phyloP scores from a whole-genome alignment of 2,888 invertebrate species.

The Melinaea menophilus region DNA sequence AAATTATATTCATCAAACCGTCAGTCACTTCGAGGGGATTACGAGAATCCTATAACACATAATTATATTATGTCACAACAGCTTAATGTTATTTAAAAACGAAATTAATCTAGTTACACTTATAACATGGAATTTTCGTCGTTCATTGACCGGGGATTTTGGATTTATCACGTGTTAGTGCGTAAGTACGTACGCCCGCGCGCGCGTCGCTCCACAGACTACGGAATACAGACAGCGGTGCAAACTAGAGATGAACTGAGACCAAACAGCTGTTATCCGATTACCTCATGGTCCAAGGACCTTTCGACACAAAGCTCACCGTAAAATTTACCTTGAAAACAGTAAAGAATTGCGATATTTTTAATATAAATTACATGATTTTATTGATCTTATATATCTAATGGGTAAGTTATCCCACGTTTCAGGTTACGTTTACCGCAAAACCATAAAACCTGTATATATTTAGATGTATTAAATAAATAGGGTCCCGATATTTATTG shows the following conservation, averaged over 20 bases:
- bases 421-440: not conserved
- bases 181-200: constrained; percentile 57
- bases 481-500: too few species aligned
- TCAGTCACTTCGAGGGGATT: not conserved
- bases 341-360: constrained; percentile 45
- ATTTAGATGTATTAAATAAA: not conserved
- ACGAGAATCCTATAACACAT: constrained; percentile 4
- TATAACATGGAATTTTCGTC: constrained; percentile 26
- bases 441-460: constrained; percentile 2
- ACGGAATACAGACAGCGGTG: constrained; percentile 20
- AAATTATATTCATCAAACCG: constrained; percentile 1
- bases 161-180: constrained; percentile 28
- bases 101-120: constrained; percentile 27
- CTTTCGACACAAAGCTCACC: constrained; percentile 70
- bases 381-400: not conserved
- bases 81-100: constrained; percentile 12
- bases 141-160: constrained; percentile 40
- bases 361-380: not conserved
- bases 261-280: constrained; percentile 50
- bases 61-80: constrained; percentile 26
- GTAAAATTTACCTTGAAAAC: constrained; percentile 72
- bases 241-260: constrained; percentile 52
- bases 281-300: constrained; percentile 75
- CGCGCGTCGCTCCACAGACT: constrained; percentile 65
- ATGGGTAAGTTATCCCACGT: not conserved